phyloP scores from a whole-genome alignment of 2,888 invertebrate species.

The Caenorhabditis uteleia region DNA sequence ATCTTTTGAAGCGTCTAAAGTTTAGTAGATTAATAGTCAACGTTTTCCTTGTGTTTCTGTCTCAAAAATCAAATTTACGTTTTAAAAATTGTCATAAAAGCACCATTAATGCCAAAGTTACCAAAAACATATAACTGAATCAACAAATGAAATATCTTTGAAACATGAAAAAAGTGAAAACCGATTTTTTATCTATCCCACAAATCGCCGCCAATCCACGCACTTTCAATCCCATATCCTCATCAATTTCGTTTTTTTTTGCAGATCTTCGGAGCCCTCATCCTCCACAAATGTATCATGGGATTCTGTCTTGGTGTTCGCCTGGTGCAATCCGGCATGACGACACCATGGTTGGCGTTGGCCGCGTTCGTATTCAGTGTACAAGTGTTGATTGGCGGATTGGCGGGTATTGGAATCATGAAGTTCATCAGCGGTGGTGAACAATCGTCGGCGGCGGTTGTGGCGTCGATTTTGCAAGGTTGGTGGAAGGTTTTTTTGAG shows the following conservation, averaged over 20 bases:
- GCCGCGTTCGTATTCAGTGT: slow-evolving; percentile 39
- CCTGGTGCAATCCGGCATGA: slow-evolving; percentile 58
- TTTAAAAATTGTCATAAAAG: too few relatives aligned
- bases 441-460: slow-evolving; percentile 47
- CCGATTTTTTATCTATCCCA: neutral
- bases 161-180: neutral
- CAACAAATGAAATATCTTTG: too few relatives aligned
- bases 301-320: slow-evolving; percentile 75
- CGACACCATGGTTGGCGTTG: slow-evolving; percentile 33
- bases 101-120: too few relatives aligned
- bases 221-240: neutral
- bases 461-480: slow-evolving; percentile 60
- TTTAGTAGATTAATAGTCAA: too few relatives aligned
- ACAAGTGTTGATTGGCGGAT: slow-evolving; percentile 75
- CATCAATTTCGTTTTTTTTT: slow-evolving; percentile 59
- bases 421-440: slow-evolving; percentile 73
- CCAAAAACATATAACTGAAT: too few relatives aligned
- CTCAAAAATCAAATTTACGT: too few relatives aligned
- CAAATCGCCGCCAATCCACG: neutral
- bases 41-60: too few relatives aligned
- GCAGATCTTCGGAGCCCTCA: slow-evolving; percentile 73
- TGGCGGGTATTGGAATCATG: slow-evolving; percentile 74
- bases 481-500: neutral
- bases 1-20: too few relatives aligned
- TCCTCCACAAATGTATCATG: slow-evolving; percentile 75